These are phyloP conservation scores for Wiebesia pumilae DNA, from an alignment of 1,140 invertebrate species.

Conservation along the genomic window DNA sequence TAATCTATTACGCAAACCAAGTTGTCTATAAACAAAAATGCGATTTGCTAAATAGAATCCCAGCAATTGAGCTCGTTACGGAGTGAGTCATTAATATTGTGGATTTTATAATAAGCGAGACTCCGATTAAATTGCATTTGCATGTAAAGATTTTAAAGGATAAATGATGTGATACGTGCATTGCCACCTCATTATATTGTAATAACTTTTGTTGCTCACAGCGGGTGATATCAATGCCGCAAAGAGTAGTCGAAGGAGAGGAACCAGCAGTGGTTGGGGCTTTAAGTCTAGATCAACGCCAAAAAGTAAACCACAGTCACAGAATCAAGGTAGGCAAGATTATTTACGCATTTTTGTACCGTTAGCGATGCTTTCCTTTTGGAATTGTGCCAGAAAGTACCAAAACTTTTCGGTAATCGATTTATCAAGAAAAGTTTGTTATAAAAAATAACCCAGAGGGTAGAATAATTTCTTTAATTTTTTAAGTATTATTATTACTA, in stretches of 20 bases:
- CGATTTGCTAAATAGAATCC: neutral
- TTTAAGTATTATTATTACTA: no score
- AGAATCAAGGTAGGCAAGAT: constrained; percentile 19
- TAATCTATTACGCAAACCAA: neutral
- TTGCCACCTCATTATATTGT: neutral
- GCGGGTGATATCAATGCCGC: constrained; percentile 54
- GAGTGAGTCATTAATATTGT: neutral
- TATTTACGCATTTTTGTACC: no score
- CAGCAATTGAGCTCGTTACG: neutral
- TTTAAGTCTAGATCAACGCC: constrained; percentile 56
- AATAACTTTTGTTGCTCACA: neutral
- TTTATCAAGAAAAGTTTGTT: no score
- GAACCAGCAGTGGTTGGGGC: constrained; percentile 57
- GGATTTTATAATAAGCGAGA: no score
- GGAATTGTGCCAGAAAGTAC: no score
- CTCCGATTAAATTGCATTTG: no score
- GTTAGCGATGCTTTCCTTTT: no score
- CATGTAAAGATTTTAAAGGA: no score
- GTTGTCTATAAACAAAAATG: neutral
- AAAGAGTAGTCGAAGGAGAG: constrained; percentile 59
- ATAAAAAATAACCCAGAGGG: no score
- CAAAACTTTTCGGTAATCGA: no score
- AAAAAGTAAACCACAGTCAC: constrained; percentile 49
- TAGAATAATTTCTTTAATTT: no score
- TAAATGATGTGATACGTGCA: neutral